Conservation (phyloP, 1,140 invertebrate species). For the Eurytemora carolleeae region DNA sequence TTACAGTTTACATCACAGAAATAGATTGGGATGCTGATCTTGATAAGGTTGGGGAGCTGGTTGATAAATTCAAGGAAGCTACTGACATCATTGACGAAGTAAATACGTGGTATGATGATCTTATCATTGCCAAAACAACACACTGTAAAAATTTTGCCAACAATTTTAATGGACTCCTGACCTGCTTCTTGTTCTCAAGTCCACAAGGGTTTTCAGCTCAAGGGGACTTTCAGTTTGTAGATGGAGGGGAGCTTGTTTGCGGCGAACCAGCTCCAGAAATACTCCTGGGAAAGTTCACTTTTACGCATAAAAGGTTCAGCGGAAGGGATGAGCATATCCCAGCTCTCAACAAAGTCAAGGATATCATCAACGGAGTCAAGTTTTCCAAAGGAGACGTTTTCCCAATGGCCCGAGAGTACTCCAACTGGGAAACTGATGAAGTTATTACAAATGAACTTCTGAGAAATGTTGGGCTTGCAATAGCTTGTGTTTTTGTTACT, state of each 20-base stretch:
- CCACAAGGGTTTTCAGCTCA: background rate
- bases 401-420: conserved; percentile 40
- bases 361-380: conserved; percentile 32
- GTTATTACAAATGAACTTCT: conserved; percentile 48
- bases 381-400: conserved; percentile 32
- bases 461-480: conserved; percentile 52
- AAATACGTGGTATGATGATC: background rate
- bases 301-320: conserved; percentile 4
- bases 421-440: conserved; percentile 53
- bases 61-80: background rate
- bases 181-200: background rate
- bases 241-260: background rate
- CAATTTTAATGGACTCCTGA: background rate
- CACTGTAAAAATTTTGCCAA: background rate
- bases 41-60: background rate
- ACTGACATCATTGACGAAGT: background rate
- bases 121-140: background rate
- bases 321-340: conserved; percentile 31
- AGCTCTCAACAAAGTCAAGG: conserved; percentile 42
- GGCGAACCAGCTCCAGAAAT: background rate
- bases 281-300: background rate
- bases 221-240: background rate
- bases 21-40: background rate
- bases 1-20: conserved; percentile 9
- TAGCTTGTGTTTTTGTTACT: conserved; percentile 56